Base-by-base conservation (phyloP, 1,140 invertebrate genomes). In the Coelopa frigida region DNA sequence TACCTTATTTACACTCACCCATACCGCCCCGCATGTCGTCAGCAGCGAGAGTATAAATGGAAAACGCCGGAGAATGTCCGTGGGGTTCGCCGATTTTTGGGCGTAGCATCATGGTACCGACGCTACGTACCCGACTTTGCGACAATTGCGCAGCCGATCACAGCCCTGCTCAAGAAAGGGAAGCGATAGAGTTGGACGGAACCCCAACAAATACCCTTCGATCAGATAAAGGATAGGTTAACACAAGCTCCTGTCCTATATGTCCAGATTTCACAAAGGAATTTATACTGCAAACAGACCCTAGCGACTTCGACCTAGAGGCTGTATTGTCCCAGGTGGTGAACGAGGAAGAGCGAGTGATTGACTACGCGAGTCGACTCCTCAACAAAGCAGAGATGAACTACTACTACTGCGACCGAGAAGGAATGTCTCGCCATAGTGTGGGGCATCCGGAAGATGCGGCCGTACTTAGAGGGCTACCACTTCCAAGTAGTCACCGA, bases 371-470 rank as follows among this genome's bases (percentile, higher is more conserved):
- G 1, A 71, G 63, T 32, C 40, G 70, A 24, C 54, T 48, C 4
- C 36, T 38, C 6, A 18, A 38, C 18, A 11, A 6, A 4, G n/a
- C 4, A 10, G 12, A 38, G 18, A 6, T 12, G 15, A 38, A 38
- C 22, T 38, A 38, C 18, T 55, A n/a, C n/a, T n/a, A 15, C 36
- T 4, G 18, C 18, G 6, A 38, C 36, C 3, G 36, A 38, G 36
- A 4, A 23, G 38, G 20, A 24, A n/a, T 40, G 38, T 26, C 50
- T 79, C 10, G 75, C 73, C 1, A 67, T 79, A 10, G 55, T 79
- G 0, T 73, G 65, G 65, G 20, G 15, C n/a, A 24, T 22, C 17
- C 23, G 8, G 27, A n/a, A 20, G 5, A 20, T 40, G 8, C 20
- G 38, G 3, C 20, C 20, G 3, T 38, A 38, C 22, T 6, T 38